Evolutionary conservation across 2,888 invertebrate genomes (phyloP), one percentile per base, ranked within the genome.

Genomic region (Esperia sulphurella): DNA sequence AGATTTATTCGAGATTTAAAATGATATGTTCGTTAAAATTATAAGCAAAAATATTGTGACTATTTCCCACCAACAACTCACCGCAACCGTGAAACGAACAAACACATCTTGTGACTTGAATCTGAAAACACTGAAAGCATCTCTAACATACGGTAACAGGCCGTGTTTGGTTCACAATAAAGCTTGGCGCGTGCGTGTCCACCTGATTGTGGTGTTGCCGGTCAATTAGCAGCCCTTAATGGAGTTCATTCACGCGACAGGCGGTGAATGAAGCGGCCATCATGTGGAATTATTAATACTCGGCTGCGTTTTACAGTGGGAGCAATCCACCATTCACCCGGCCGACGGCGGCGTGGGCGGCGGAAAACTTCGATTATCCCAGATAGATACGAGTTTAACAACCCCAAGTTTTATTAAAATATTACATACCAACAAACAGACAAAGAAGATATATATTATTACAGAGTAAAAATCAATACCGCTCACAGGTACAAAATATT

Each of bases 221-320:
- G 66, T 71, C 78, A 83, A 83, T 86, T 82, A 84, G 71, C 73
- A 77, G 72, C 82, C 83, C 79, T 77, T 82, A 83, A 83, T 82
- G 71, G 76, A 58, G 54, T 55, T 63, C 75, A 79, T 81, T 83
- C 81, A 85, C 75, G 82, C 83, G 67, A 83, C 59, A 55, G 50
- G 55, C 21, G 56, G 52, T 79, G 79, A 85, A 82, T 82, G 81
- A 71, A 78, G 56, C 56, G 47, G 53, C 55, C 53, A 61, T 66
- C 63, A 65, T 62, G 60, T 57, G 54, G 59, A 66, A 67, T 71
- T 73, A 70, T 66, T 68, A 67, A 74, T 63, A 47, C 51, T 41
- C 45, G 38, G 44, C 43, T 52, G 46, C 53, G 55, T 50, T 51
- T 48, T 55, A 46, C 51, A 48, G 43, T 55, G 50, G 50, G 62